Percentiles rank a stretch among this genome's conserved stretches.
Evolutionary conservation across 2,888 invertebrate species (phyloP).

Genomic region (Elegia similella): DNA sequence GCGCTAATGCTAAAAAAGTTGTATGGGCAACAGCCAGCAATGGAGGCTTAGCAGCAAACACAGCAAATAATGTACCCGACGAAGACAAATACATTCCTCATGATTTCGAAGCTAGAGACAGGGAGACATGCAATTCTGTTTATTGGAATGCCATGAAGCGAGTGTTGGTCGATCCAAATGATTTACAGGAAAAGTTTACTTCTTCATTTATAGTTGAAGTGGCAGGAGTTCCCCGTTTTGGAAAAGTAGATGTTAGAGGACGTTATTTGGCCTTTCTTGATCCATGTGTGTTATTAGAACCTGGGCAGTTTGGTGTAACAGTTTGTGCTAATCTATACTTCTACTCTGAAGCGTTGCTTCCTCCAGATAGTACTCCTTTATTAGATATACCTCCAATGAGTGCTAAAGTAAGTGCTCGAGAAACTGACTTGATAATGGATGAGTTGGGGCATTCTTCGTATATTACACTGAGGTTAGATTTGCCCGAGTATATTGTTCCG

Average conservation of each 20-base stretch:
- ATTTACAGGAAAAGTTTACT: conserved; percentile 43
- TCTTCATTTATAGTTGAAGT: conserved; percentile 58
- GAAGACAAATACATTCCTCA: conserved; percentile 58
- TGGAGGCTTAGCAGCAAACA: conserved; percentile 49
- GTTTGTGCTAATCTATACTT: conserved; percentile 46
- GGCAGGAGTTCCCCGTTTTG: conserved; percentile 62
- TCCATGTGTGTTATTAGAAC: conserved; percentile 55
- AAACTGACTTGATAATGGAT: conserved; percentile 46
- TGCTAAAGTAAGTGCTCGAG: conserved; percentile 55
- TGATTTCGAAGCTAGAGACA: conserved; percentile 39
- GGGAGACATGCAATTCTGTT: conserved; percentile 43
- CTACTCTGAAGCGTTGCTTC: conserved; percentile 51
- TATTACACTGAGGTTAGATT: conserved; percentile 57
- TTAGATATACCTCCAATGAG: conserved; percentile 61
- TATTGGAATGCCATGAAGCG: conserved; percentile 70
- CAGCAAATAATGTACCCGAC: conserved; percentile 42
- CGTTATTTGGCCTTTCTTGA: conserved; percentile 65
- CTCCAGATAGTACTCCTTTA: conserved; percentile 44
- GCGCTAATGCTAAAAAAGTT: conserved; percentile 43
- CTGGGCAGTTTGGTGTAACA: conserved; percentile 55
- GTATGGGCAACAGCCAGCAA: conserved; percentile 60
- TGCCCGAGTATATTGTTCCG: conserved; percentile 51
- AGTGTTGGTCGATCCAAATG: conserved; percentile 53
- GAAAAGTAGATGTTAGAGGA: conserved; percentile 62
- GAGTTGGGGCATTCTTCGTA: conserved; percentile 56